phyloP scores from a whole-genome alignment of 2,113 vertebrate genomes.

The Lepus europaeus region DNA sequence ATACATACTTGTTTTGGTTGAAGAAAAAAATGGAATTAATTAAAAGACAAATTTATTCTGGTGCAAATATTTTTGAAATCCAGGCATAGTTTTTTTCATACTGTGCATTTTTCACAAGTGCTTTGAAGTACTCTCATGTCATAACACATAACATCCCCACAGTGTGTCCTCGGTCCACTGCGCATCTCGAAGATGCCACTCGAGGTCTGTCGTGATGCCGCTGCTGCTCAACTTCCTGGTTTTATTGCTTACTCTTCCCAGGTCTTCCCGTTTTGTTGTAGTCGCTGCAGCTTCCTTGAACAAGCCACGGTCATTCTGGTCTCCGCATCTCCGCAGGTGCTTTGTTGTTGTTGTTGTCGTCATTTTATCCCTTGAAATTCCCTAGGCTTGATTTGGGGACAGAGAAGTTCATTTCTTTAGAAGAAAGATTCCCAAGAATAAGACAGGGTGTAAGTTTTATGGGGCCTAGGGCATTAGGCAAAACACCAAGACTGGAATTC shows the following conservation, averaged over 20 bases:
- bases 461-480: background rate
- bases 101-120: too few species aligned
- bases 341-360: background rate
- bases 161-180: background rate
- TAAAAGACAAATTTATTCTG: too few species aligned
- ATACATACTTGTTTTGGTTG: background rate
- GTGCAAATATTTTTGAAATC: too few species aligned
- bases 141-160: background rate
- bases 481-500: background rate
- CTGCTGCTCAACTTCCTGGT: background rate
- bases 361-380: background rate
- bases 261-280: background rate
- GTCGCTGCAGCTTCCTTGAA: background rate
- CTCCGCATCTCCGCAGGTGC: background rate
- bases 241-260: background rate
- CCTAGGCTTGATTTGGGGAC: slow-evolving; percentile 47
- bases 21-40: too few species aligned
- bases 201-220: background rate
- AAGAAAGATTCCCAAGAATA: slow-evolving; percentile 58
- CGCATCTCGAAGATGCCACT: background rate
- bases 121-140: too few species aligned
- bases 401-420: slow-evolving; percentile 31
- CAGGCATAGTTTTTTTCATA: too few species aligned
- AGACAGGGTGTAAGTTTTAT: background rate
- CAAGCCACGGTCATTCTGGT: background rate